Percentiles rank a stretch among this genome's conserved stretches.
These are phyloP conservation scores for Rotaria socialis DNA, from an alignment of 2,888 invertebrate genomes.

Conservation along the genomic window DNA sequence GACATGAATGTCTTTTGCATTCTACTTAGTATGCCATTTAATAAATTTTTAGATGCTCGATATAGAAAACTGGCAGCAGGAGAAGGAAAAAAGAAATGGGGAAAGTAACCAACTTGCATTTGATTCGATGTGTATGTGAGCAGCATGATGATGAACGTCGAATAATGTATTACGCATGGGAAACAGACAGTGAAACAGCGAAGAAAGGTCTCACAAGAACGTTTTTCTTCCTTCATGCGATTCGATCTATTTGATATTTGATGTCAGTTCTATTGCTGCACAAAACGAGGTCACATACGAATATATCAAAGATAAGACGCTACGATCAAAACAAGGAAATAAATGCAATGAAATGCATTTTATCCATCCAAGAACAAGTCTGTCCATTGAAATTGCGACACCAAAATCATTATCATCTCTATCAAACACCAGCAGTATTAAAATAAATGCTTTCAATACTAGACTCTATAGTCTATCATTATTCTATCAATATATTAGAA, in stretches of 20 bases:
- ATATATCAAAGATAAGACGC: not conserved
- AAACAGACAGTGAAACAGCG: not conserved
- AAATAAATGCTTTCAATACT: not conserved
- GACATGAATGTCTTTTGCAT: not conserved
- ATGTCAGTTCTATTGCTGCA: not conserved
- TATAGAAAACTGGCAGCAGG: not conserved
- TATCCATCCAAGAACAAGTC: not conserved
- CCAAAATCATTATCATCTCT: not conserved
- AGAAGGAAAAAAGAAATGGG: not conserved
- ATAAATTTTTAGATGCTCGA: not conserved
- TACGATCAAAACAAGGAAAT: not conserved
- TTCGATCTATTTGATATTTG: slow-evolving; percentile 8
- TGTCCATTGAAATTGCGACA: not conserved
- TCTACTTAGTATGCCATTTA: not conserved
- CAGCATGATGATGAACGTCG: not conserved
- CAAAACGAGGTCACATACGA: not conserved
- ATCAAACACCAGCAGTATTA: not conserved
- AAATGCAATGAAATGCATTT: not conserved
- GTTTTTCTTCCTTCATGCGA: not conserved
- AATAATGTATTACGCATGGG: not conserved
- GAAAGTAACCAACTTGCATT: not conserved
- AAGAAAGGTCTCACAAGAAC: not conserved
- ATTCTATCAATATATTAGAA: not conserved
- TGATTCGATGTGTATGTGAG: not conserved
- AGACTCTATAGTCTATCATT: not conserved